Evolutionary conservation across 1,140 invertebrate species (phyloP).

Genomic region (Penaeus japonicus): DNA sequence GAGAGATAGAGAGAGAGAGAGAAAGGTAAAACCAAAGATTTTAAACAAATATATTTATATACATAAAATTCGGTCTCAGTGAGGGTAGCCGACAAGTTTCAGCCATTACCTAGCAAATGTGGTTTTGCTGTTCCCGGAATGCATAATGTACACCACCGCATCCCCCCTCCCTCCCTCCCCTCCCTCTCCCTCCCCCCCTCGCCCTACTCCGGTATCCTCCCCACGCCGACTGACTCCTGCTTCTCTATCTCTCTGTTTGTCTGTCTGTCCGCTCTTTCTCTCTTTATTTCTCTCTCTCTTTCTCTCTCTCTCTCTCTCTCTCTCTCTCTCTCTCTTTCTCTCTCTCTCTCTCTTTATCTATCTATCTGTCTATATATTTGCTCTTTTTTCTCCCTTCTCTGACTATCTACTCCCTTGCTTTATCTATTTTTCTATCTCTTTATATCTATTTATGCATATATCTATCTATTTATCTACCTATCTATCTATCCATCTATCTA

Average conservation of each 20-base stretch:
- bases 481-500: background rate
- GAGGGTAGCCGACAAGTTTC: background rate
- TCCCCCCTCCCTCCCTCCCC: background rate
- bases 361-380: background rate
- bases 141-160: background rate
- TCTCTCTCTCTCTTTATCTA: background rate
- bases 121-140: background rate
- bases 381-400: too few relatives aligned
- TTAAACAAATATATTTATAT: too few relatives aligned
- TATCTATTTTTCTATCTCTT: too few relatives aligned
- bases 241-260: background rate
- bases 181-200: background rate
- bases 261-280: background rate
- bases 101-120: background rate
- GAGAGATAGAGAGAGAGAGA: background rate
- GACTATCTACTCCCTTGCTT: background rate
- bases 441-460: background rate
- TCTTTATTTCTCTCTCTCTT: background rate
- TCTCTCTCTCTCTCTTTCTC: constrained; percentile 3
- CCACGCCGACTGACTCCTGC: background rate
- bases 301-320: background rate
- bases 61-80: background rate
- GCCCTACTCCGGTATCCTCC: background rate
- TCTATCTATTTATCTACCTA: background rate
- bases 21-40: too few relatives aligned